These are phyloP conservation scores for Austrolebias charrua DNA, from an alignment of 2,797 vertebrate species.

Conservation along the genomic window DNA sequence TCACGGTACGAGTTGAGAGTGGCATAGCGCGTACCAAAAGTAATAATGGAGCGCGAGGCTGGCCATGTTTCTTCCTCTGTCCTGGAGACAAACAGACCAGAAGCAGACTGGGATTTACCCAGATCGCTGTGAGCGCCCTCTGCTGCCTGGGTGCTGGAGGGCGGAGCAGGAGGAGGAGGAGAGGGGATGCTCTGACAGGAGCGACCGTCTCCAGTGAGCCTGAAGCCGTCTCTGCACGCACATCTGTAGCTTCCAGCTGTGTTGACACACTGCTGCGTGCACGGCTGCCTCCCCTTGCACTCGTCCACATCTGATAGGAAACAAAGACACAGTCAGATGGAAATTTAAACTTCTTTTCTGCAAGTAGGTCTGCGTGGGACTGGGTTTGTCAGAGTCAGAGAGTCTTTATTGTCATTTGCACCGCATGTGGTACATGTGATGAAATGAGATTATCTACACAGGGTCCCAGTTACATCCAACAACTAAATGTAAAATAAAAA, in stretches of 20 bases:
- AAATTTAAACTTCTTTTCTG: neutral
- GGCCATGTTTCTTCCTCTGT: conserved; percentile 65
- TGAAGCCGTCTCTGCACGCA: conserved; percentile 78
- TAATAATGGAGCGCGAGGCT: conserved; percentile 94
- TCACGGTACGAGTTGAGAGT: conserved; percentile 99
- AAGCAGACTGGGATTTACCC: conserved; percentile 51
- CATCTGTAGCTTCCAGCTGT: conserved; percentile 85
- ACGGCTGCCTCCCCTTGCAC: conserved; percentile 74
- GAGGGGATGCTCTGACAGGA: conserved; percentile 68
- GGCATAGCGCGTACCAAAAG: conserved; percentile 99
- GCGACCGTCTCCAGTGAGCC: conserved; percentile 66
- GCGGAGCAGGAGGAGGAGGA: conserved; percentile 29
- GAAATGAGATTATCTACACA: too few relatives aligned
- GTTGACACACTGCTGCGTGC: conserved; percentile 85
- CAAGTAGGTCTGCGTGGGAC: conserved; percentile 5
- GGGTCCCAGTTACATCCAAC: too few relatives aligned
- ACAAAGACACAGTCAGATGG: neutral
- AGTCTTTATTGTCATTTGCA: too few relatives aligned
- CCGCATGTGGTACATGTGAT: too few relatives aligned
- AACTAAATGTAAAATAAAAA: too few relatives aligned
- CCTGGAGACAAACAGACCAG: neutral
- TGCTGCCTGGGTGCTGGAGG: conserved; percentile 41
- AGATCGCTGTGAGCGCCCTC: conserved; percentile 47
- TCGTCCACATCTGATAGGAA: conserved; percentile 87
- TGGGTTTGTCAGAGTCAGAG: too few relatives aligned